These are phyloP conservation scores for Heliconius aoede DNA, from an alignment of 2,888 invertebrate species.

Conservation along the genomic window DNA sequence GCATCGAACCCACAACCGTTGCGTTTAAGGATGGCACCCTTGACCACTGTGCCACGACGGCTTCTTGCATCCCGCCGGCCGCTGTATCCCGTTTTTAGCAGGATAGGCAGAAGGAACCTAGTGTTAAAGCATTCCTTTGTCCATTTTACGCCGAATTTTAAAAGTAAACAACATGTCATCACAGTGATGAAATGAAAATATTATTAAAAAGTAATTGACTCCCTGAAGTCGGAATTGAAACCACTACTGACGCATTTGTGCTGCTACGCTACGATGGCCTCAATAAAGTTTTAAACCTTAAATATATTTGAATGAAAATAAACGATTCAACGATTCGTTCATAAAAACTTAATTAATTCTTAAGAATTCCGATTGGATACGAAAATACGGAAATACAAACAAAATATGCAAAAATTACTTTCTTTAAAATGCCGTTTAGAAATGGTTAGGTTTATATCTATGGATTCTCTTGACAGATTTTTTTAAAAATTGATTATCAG, in stretches of 20 bases:
- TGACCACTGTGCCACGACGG: no score
- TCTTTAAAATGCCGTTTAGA: not conserved
- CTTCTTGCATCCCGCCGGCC: no score
- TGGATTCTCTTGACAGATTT: not conserved
- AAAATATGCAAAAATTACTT: conserved; percentile 10
- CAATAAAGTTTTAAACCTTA: not conserved
- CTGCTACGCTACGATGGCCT: not conserved
- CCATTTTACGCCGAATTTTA: not conserved
- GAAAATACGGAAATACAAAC: conserved; percentile 10
- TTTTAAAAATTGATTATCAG: no score
- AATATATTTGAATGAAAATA: conserved; percentile 16
- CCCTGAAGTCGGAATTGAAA: not conserved
- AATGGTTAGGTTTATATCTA: not conserved
- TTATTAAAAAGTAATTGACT: not conserved
- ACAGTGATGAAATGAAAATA: not conserved
- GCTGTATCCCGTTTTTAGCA: not conserved
- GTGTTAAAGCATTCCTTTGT: not conserved
- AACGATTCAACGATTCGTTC: conserved; percentile 17
- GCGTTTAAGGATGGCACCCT: no score
- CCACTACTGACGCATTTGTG: not conserved
- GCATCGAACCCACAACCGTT: no score
- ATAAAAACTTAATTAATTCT: conserved; percentile 21
- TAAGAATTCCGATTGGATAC: conserved; percentile 11
- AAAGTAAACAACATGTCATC: no score
- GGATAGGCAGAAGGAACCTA: not conserved